phyloP scores from a whole-genome alignment of 2,888 invertebrate genomes.

The Cybosia mesomella region DNA sequence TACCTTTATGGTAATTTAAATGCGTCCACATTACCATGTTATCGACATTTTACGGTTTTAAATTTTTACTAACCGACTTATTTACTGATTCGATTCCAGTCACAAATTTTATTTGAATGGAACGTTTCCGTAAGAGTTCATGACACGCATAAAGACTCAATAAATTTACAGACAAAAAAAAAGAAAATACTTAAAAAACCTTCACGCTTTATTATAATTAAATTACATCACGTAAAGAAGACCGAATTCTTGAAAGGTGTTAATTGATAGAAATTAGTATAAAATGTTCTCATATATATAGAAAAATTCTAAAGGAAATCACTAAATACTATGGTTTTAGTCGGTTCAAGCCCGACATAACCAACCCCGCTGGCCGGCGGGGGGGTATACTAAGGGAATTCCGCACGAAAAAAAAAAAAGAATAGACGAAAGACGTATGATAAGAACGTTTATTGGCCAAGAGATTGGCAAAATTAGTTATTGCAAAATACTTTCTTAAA shows the following conservation, averaged over 20 bases:
- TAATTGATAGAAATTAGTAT: background rate
- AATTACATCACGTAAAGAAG: background rate
- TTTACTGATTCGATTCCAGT: conserved; percentile 1
- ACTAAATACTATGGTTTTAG: too few relatives aligned
- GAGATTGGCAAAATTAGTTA: too few relatives aligned
- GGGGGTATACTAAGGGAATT: too few relatives aligned
- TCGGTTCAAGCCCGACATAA: too few relatives aligned
- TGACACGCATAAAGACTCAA: background rate
- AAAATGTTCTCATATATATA: background rate
- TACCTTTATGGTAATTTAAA: conserved; percentile 33
- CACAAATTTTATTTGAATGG: conserved; percentile 3
- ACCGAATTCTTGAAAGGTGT: background rate
- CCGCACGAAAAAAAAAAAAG: too few relatives aligned
- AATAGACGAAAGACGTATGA: too few relatives aligned
- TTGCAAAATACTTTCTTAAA: too few relatives aligned
- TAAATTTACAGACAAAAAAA: background rate
- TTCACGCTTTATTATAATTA: conserved; percentile 2
- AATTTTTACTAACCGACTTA: conserved; percentile 8
- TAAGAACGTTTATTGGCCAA: too few relatives aligned
- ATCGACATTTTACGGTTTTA: conserved; percentile 16
- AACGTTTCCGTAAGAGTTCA: background rate
- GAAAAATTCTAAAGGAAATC: too few relatives aligned
- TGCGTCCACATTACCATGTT: conserved; percentile 16
- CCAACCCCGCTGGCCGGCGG: too few relatives aligned
- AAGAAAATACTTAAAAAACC: background rate